Conservation (phyloP, 2,888 invertebrate species). For the Sminthurinus aureus region DNA sequence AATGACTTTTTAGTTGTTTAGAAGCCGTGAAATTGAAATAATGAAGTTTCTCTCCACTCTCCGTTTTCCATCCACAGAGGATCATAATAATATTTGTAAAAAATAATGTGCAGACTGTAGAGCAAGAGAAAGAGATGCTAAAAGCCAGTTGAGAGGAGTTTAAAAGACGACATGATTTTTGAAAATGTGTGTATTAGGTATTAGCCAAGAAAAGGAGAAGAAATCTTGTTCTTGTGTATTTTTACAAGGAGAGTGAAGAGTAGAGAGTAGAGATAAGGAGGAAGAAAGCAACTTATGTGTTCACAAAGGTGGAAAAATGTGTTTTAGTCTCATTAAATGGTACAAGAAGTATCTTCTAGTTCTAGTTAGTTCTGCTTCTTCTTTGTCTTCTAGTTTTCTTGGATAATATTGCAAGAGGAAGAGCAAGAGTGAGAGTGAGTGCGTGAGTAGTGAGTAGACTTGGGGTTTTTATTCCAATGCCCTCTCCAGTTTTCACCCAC, state of each 20-base stretch:
- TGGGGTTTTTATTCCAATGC: not conserved
- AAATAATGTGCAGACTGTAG: not conserved
- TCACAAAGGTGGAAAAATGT: not conserved
- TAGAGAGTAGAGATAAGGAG: not conserved
- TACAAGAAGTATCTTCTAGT: not conserved
- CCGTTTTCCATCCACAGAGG: too few species aligned
- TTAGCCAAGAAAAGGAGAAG: not conserved
- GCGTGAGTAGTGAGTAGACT: not conserved
- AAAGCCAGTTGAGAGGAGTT: too few species aligned
- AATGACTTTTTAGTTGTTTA: not conserved
- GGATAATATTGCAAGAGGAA: too few species aligned
- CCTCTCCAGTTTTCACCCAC: constrained; percentile 1
- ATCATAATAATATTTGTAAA: not conserved
- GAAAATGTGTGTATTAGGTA: not conserved
- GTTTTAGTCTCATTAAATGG: not conserved
- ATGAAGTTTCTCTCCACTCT: not conserved
- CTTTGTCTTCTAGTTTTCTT: too few species aligned
- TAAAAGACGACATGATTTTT: too few species aligned
- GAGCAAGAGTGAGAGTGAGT: not conserved
- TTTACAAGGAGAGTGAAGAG: not conserved
- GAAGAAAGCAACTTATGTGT: not conserved
- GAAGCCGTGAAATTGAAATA: not conserved
- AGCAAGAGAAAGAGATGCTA: not conserved
- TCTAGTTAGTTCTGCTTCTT: too few species aligned
- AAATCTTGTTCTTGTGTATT: not conserved